Evolutionary conservation across 2,888 invertebrate species (phyloP).

Genomic region (Sialis fuliginosa): DNA sequence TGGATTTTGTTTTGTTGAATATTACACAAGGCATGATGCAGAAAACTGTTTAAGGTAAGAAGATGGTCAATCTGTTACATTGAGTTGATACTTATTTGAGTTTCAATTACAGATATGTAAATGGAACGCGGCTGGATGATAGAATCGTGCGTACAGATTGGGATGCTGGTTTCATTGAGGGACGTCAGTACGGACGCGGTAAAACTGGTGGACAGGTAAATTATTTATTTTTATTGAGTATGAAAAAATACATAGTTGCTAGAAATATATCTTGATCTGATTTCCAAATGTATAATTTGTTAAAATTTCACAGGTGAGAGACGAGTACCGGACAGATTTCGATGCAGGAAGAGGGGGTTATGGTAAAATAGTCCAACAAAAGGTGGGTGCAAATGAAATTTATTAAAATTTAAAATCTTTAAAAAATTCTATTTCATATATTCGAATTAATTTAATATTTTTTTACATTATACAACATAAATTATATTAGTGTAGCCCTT

Average conservation of each 20-base stretch:
- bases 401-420: neutral
- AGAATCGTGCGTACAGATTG: slow-evolving; percentile 94
- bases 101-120: slow-evolving; percentile 53
- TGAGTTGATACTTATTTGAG: neutral
- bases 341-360: slow-evolving; percentile 95
- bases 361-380: slow-evolving; percentile 83
- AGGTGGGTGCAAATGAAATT: slow-evolving; percentile 32
- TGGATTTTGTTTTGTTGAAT: slow-evolving; percentile 98
- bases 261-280: neutral
- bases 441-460: too few species aligned
- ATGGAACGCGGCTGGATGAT: slow-evolving; percentile 92
- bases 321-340: slow-evolving; percentile 95
- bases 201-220: slow-evolving; percentile 95
- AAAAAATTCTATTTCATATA: too few species aligned
- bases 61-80: neutral
- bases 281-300: neutral
- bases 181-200: slow-evolving; percentile 93
- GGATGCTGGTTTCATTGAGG: slow-evolving; percentile 98
- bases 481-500: too few species aligned
- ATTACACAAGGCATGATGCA: slow-evolving; percentile 54
- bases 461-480: too few species aligned
- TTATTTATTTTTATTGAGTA: neutral
- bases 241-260: neutral
- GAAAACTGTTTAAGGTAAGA: slow-evolving; percentile 62
- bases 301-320: slow-evolving; percentile 55